These are phyloP conservation scores for Cynaeus angustus DNA, from an alignment of 2,888 invertebrate genomes.

Conservation along the genomic window DNA sequence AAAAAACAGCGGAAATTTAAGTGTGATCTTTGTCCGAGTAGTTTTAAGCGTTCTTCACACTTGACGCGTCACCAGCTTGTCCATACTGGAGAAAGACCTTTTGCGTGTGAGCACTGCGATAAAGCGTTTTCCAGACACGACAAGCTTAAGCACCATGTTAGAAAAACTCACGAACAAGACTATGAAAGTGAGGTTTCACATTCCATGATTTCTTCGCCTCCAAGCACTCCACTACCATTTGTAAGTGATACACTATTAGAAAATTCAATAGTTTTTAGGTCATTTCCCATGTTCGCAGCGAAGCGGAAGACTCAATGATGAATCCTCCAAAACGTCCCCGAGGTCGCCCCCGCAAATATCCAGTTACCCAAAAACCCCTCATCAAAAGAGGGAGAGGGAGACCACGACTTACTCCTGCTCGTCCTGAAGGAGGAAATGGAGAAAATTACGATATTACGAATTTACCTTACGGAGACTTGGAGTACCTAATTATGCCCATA, in stretches of 20 bases:
- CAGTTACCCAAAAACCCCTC: slow-evolving; percentile 54
- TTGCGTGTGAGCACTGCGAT: slow-evolving; percentile 80
- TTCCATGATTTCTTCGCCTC: neutral
- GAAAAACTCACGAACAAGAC: slow-evolving; percentile 74
- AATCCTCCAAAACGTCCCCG: slow-evolving; percentile 45
- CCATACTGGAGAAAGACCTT: slow-evolving; percentile 83
- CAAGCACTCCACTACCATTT: slow-evolving; percentile 36
- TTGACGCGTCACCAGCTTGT: slow-evolving; percentile 80
- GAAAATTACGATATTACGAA: slow-evolving; percentile 64
- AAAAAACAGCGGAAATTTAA: slow-evolving; percentile 65
- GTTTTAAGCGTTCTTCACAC: slow-evolving; percentile 82
- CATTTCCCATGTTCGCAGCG: slow-evolving; percentile 43
- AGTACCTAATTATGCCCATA: slow-evolving; percentile 60
- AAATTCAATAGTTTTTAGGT: slow-evolving; percentile 4
- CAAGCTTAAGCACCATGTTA: slow-evolving; percentile 81
- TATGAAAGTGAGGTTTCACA: slow-evolving; percentile 28
- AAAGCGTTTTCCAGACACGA: slow-evolving; percentile 83
- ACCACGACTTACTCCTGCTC: slow-evolving; percentile 58
- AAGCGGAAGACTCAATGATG: slow-evolving; percentile 13
- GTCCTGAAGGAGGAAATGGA: slow-evolving; percentile 29
- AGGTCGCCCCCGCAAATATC: slow-evolving; percentile 52
- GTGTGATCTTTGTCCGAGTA: slow-evolving; percentile 68
- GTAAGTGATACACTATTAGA: slow-evolving; percentile 5
- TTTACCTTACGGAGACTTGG: slow-evolving; percentile 63
- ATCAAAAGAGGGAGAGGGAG: slow-evolving; percentile 63